These are phyloP conservation scores for Chromobotia macracanthus DNA, from an alignment of 2,797 vertebrate genomes.

Conservation along the genomic window DNA sequence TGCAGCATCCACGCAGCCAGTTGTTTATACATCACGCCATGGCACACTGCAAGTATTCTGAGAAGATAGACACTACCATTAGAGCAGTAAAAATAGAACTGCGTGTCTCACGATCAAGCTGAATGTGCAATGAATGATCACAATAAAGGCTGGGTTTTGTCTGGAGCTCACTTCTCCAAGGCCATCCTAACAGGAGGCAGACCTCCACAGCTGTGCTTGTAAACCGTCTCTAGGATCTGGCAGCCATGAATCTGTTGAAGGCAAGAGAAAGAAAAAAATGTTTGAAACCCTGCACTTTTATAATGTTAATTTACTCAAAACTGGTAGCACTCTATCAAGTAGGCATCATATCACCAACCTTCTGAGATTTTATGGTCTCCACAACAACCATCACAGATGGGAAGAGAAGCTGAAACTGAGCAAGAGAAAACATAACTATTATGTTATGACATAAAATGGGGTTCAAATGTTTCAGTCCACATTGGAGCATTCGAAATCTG, in stretches of 20 bases:
- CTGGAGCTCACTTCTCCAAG: slow-evolving; percentile 87
- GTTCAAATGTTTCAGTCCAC: background rate
- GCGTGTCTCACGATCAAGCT: background rate
- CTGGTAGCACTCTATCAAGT: background rate
- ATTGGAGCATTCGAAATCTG: background rate
- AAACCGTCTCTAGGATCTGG: slow-evolving; percentile 93
- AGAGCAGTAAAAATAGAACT: background rate
- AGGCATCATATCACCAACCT: slow-evolving; percentile 75
- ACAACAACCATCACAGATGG: slow-evolving; percentile 97
- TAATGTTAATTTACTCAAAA: background rate
- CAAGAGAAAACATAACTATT: slow-evolving; percentile 6
- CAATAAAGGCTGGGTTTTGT: too few relatives aligned
- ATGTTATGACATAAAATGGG: background rate
- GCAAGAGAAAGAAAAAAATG: slow-evolving; percentile 41
- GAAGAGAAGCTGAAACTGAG: slow-evolving; percentile 96
- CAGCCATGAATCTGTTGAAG: slow-evolving; percentile 91
- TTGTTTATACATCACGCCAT: slow-evolving; percentile 98
- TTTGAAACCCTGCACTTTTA: slow-evolving; percentile 3
- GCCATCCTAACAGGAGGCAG: slow-evolving; percentile 94
- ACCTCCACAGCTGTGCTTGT: slow-evolving; percentile 96
- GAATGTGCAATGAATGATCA: background rate
- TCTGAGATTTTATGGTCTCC: slow-evolving; percentile 94
- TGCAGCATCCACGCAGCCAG: slow-evolving; percentile 99
- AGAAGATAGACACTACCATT: slow-evolving; percentile 6
- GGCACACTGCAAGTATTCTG: slow-evolving; percentile 94